phyloP scores from a whole-genome alignment of 2,888 invertebrate species.

The Netelia inedita region DNA sequence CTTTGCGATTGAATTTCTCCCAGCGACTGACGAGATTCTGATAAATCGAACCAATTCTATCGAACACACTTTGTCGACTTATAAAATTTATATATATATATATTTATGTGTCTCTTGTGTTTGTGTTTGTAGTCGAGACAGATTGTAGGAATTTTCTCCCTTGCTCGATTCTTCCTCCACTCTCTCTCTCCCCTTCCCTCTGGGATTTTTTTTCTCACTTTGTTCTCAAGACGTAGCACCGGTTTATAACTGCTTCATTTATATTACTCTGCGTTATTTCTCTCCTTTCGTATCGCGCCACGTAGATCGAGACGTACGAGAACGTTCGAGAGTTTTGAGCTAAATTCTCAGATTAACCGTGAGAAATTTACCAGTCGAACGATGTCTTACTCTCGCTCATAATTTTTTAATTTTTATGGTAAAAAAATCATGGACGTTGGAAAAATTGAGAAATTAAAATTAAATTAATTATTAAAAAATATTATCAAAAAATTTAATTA shows the following conservation, averaged over 20 bases:
- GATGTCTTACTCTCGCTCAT: too few relatives aligned
- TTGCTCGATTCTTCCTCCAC: constrained; percentile 5
- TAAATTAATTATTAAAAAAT: too few relatives aligned
- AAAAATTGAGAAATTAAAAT: too few relatives aligned
- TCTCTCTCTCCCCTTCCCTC: neutral
- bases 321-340: neutral
- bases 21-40: constrained; percentile 55
- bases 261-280: constrained; percentile 35
- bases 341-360: constrained; percentile 43
- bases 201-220: constrained; percentile 6
- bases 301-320: neutral
- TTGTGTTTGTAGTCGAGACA: constrained; percentile 3
- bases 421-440: too few relatives aligned
- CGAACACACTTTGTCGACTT: constrained; percentile 35
- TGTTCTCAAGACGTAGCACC: constrained; percentile 45
- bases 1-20: constrained; percentile 35
- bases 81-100: constrained; percentile 9
- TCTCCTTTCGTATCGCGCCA: constrained; percentile 4
- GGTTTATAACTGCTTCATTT: constrained; percentile 63
- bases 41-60: constrained; percentile 57
- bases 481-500: too few relatives aligned
- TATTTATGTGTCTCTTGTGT: neutral
- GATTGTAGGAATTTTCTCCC: constrained; percentile 36
- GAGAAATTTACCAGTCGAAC: constrained; percentile 13
- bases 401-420: too few relatives aligned